Evolutionary conservation across 1,140 invertebrate species (phyloP).

Genomic region (Aphelinus atriplicis): DNA sequence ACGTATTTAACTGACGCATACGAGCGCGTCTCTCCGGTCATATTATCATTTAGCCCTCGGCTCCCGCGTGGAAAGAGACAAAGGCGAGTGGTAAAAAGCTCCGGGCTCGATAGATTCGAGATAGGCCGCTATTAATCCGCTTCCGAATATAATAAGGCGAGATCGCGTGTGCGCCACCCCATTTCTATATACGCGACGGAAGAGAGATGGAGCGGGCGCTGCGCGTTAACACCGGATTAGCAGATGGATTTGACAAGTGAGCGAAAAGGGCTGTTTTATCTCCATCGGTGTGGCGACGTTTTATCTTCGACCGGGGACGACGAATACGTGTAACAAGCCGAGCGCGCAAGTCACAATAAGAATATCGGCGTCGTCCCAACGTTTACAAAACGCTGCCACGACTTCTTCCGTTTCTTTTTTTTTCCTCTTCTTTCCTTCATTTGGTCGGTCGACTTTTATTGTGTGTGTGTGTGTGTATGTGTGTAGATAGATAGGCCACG

Average conservation of each 20-base stretch:
- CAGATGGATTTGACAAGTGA: constrained; percentile 32
- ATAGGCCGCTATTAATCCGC: constrained; percentile 6
- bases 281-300: background rate
- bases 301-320: too few relatives aligned
- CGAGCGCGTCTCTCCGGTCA: too few relatives aligned
- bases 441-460: too few relatives aligned
- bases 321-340: background rate
- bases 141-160: background rate
- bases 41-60: too few relatives aligned
- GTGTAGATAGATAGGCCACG: constrained; percentile 3
- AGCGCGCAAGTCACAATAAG: constrained; percentile 8
- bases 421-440: too few relatives aligned
- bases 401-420: too few relatives aligned
- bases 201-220: too few relatives aligned
- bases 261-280: constrained; percentile 31
- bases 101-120: background rate
- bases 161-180: constrained; percentile 7
- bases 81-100: background rate
- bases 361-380: background rate
- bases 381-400: too few relatives aligned
- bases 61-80: too few relatives aligned
- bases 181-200: background rate
- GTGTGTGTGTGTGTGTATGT: too few relatives aligned
- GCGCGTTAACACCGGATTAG: constrained; percentile 23
- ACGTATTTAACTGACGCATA: too few relatives aligned